phyloP scores from a whole-genome alignment of 1,140 invertebrate species.

The Macrosteles quadrilineatus region DNA sequence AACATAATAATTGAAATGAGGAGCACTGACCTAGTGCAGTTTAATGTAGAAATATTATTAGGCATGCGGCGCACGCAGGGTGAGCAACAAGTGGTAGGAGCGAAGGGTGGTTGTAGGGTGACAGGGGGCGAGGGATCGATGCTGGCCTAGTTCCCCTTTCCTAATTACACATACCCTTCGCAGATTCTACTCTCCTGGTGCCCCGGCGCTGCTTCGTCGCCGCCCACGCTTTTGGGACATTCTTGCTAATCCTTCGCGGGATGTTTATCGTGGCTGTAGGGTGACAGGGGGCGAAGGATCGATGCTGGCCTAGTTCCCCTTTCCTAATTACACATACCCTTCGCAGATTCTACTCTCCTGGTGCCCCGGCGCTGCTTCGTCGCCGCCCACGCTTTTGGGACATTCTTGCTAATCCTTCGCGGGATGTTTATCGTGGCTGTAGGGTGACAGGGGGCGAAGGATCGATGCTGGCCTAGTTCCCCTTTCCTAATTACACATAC shows the following conservation, averaged over 20 bases:
- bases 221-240: background rate
- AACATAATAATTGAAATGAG: constrained; percentile 25
- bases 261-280: background rate
- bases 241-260: too few relatives aligned
- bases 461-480: constrained; percentile 26
- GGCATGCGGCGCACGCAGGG: constrained; percentile 19
- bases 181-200: constrained; percentile 13
- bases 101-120: background rate
- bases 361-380: background rate
- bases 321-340: constrained; percentile 4
- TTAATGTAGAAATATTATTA: constrained; percentile 25
- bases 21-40: constrained; percentile 25
- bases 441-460: background rate
- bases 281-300: background rate
- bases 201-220: background rate
- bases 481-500: constrained; percentile 8
- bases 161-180: constrained; percentile 4
- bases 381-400: background rate
- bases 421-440: too few relatives aligned
- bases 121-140: background rate
- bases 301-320: constrained; percentile 25
- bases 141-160: constrained; percentile 22
- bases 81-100: constrained; percentile 16
- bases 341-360: constrained; percentile 9
- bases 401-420: too few relatives aligned